A percentile compares a stretch with the other conserved stretches of the same genome.
Evolutionary conservation across 2,797 vertebrate genomes (phyloP).

Genomic region (Melanotaenia maccullochi): DNA sequence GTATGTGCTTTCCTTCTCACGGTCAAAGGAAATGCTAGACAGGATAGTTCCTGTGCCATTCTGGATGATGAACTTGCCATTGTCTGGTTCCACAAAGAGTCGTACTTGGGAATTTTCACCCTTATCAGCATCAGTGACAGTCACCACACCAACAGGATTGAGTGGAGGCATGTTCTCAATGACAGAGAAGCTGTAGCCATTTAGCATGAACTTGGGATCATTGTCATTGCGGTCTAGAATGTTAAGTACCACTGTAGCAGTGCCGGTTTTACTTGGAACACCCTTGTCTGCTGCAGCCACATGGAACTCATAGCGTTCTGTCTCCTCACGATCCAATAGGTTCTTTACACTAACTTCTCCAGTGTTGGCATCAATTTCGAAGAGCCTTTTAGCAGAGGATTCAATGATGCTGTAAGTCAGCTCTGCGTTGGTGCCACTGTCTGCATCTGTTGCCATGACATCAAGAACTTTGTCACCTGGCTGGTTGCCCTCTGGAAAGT

Average conservation of each 20-base stretch:
- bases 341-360: slow-evolving; percentile 92
- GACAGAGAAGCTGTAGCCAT: slow-evolving; percentile 96
- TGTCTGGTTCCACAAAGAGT: slow-evolving; percentile 94
- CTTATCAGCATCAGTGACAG: slow-evolving; percentile 92
- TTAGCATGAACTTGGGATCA: slow-evolving; percentile 97
- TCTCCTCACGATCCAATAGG: slow-evolving; percentile 90
- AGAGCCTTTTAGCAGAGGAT: slow-evolving; percentile 84
- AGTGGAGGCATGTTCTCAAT: slow-evolving; percentile 94
- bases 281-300: slow-evolving; percentile 95
- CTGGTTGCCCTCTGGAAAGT: slow-evolving; percentile 92
- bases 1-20: slow-evolving; percentile 96
- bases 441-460: slow-evolving; percentile 89
- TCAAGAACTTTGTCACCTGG: slow-evolving; percentile 89
- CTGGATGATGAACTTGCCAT: slow-evolving; percentile 96
- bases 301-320: slow-evolving; percentile 89
- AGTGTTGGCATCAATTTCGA: slow-evolving; percentile 88
- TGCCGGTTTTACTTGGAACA: slow-evolving; percentile 92
- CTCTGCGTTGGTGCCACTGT: slow-evolving; percentile 93
- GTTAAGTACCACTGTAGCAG: slow-evolving; percentile 90
- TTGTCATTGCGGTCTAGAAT: slow-evolving; percentile 98
- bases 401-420: slow-evolving; percentile 90
- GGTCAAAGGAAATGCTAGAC: slow-evolving; percentile 96
- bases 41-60: slow-evolving; percentile 96
- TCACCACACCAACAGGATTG: slow-evolving; percentile 96
- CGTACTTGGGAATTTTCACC: slow-evolving; percentile 91